These are phyloP conservation scores for Pheucticus melanocephalus DNA, from an alignment of 2,113 vertebrate genomes.

Conservation along the genomic window DNA sequence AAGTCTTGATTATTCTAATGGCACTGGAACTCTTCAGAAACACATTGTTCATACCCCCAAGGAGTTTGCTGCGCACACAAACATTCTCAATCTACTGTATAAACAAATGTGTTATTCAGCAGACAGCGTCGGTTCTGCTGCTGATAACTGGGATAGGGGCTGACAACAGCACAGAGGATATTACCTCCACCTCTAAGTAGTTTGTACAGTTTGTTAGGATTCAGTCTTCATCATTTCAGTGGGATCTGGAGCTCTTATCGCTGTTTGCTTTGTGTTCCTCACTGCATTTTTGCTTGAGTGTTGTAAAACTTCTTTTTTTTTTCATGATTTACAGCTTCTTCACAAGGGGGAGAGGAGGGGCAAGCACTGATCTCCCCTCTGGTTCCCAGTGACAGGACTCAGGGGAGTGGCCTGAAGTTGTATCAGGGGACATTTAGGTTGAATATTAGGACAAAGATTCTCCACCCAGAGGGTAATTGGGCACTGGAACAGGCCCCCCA, in stretches of 20 bases:
- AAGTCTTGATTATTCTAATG: constrained; percentile 69
- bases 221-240: neutral
- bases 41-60: constrained; percentile 62
- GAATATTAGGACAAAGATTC: neutral
- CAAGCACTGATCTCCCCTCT: neutral
- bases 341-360: neutral
- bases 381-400: neutral
- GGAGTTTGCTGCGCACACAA: constrained; percentile 46
- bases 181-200: neutral
- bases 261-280: neutral
- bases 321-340: neutral
- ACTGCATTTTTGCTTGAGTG: neutral
- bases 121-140: constrained; percentile 22
- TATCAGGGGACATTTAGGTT: neutral
- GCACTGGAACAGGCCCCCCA: neutral
- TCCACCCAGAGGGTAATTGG: neutral
- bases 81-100: constrained; percentile 59
- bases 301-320: neutral
- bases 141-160: constrained; percentile 31
- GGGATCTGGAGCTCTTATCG: neutral
- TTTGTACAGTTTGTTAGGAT: neutral
- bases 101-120: constrained; percentile 70
- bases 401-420: neutral
- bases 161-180: neutral
- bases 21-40: constrained; percentile 54